These are phyloP conservation scores for Ianthella basta DNA, from an alignment of 37 sponge, comb jelly and placozoan genomes.

Conservation along the genomic window DNA sequence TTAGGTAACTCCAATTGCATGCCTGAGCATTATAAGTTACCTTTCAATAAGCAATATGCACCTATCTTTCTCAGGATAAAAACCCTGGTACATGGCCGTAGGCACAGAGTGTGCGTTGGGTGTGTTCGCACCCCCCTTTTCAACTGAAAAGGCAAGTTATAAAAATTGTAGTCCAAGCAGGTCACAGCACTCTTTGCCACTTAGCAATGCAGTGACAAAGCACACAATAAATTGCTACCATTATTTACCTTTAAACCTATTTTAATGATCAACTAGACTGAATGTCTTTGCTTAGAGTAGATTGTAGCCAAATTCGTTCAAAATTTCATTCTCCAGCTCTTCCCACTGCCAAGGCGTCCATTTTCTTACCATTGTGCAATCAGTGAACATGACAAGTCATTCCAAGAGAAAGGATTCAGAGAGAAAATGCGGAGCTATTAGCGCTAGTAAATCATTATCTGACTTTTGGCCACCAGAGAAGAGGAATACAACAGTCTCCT, in stretches of 20 bases:
- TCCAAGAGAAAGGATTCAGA: background rate
- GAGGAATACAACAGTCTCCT: conserved; percentile 1
- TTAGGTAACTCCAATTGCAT: no score
- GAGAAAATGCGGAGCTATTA: background rate
- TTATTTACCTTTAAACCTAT: conserved; percentile 9
- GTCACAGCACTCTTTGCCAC: no score
- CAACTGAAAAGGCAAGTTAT: background rate
- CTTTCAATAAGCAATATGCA: no score
- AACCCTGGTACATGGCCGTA: background rate
- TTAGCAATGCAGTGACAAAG: no score
- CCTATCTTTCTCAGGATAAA: no score
- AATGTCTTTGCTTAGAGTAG: background rate
- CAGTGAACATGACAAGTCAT: background rate
- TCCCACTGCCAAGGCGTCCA: no score
- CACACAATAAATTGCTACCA: background rate
- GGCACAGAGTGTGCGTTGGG: background rate
- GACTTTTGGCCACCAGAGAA: conserved; percentile 6
- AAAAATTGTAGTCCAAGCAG: no score
- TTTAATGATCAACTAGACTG: no score
- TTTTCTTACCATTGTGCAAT: background rate
- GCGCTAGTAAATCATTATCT: background rate
- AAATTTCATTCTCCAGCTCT: background rate
- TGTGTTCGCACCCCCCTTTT: conserved; percentile 10
- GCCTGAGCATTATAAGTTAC: no score
- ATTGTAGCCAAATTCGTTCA: background rate